Base-by-base conservation (phyloP, 2,113 vertebrate species). In the Sinocyclocheilus anshuiensis region DNA sequence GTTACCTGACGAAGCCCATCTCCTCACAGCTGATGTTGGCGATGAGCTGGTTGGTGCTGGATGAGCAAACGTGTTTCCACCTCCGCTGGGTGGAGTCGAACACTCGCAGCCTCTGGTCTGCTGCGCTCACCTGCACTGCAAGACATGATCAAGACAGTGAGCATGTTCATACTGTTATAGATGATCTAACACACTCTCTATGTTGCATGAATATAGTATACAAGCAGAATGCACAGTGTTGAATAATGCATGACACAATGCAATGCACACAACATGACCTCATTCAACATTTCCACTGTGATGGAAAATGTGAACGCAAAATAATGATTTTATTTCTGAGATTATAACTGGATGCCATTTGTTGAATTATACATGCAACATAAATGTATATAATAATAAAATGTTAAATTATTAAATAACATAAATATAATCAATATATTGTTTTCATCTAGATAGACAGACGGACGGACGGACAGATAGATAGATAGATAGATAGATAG, bases 1-100 rank as follows among this genome's bases (percentile, higher is more conserved):
- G 15, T 87, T 94, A 98, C 97, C 97, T 97, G 91, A 97, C 89
- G 67, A 97, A 97, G 83, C 97, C 97, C 94, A 97, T 96, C 93
- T 98, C 96, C 88, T 96, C 96, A 77, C 97, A 98, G 93, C 96
- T 94, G 88, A 98, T 95, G 71, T 92, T 93, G 0, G 97, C 97
- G 53, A 97, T 93, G 72, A 95, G 91, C 81, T 96, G 93, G 50
- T 98, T 95, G 86, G 92, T 93, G 18, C 92, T 86, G 0, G 96
- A 97, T 26, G 97, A 97, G 83, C 97, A 98, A 57, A 98, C 92
- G 36, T 96, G 94, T 39, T 95, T 94, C 97, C 97, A 98, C 18
- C 94, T 94, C 63, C 91, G 93, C 83, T 96, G 95, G 0, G 92
- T 85, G 18, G 95, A 92, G 84, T 98, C 97, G 1, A 96, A 97